Percentiles rank a stretch among this genome's conserved stretches.
Conservation (phyloP, 2,797 vertebrate genomes). For the Neosilurus hyrtlii region DNA sequence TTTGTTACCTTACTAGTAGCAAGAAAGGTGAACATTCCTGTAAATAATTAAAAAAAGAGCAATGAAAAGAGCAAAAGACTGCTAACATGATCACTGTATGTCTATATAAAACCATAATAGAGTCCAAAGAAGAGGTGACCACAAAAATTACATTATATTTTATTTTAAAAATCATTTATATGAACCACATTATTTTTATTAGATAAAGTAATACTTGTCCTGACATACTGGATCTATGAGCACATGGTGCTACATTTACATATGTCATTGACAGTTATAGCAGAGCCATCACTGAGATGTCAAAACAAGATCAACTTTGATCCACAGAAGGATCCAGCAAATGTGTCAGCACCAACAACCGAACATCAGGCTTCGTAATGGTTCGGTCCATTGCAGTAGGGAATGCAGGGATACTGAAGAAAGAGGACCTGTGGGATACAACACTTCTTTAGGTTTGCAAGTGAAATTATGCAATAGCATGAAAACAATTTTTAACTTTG, state of each 20-base stretch:
- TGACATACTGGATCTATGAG: slow-evolving; percentile 12
- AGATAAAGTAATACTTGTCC: neutral
- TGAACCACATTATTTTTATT: neutral
- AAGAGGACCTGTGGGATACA: slow-evolving; percentile 52
- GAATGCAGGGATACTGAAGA: slow-evolving; percentile 54
- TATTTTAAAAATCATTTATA: slow-evolving; percentile 11
- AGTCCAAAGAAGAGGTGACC: neutral
- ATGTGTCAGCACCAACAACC: slow-evolving; percentile 41
- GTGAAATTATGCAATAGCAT: neutral
- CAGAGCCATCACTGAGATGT: slow-evolving; percentile 8
- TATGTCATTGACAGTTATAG: slow-evolving; percentile 22
- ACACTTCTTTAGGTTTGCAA: slow-evolving; percentile 21
- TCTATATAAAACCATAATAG: neutral
- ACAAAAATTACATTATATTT: neutral
- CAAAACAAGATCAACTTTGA: slow-evolving; percentile 9
- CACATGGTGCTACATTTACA: slow-evolving; percentile 30
- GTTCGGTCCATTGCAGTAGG: slow-evolving; percentile 53
- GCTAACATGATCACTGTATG: neutral
- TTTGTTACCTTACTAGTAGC: no score
- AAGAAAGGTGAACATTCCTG: no score
- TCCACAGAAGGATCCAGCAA: slow-evolving; percentile 26
- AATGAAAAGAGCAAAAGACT: neutral
- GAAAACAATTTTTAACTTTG: neutral
- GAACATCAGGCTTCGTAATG: slow-evolving; percentile 50
- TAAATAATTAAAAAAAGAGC: no score